Evolutionary conservation across 2,113 vertebrate genomes (phyloP), one percentile per base, ranked within the genome.

Genomic region (Podocnemis expansa): DNA sequence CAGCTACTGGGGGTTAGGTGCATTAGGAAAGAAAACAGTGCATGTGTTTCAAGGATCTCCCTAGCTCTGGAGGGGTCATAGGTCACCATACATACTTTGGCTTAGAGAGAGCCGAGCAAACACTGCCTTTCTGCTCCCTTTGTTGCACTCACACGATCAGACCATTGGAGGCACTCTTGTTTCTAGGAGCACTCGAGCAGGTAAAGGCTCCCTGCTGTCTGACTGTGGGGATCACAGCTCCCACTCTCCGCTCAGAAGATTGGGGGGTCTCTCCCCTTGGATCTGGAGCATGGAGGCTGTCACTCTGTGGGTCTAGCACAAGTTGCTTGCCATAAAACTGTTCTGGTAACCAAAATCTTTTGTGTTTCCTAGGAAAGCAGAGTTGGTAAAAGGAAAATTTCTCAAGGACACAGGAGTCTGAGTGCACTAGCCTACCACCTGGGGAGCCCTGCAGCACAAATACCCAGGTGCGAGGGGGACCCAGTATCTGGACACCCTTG

Each of bases 201-300:
- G 89, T 51, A 1, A 2, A 58, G 25, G 85, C 75, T 31, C 80
- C 85, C 80, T 89, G 93, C 93, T 79, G 93, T 93, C 56, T 76
- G 43, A 27, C 4, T 45, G 41, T 29, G 0, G 45, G 87, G 67
- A n/a, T 75, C 78, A 76, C 24, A 25, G 89, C 87, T 78, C 4
- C 14, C 2, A 10, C 78, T 56, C 89, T 89, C 91, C 84, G 95
- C 95, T 89, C 89, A 2, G 91, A 85, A 84, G 27, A 91, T 89
- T 89, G 92, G 93, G 96, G n/a, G 94, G 94, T 95, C 95, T 90
- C 93, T 94, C 87, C 83, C 21, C 43, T 90, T 87, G 87, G 79
- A 76, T 70, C n/a, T 5, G 19, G 17, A 38, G 60, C 60, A 63
- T 34, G 31, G 8, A 67, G 19, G 34, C 16, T 70, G 63, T 70